Base-by-base conservation (phyloP, 2,113 vertebrate genomes). In the Nesoenas mayeri region DNA sequence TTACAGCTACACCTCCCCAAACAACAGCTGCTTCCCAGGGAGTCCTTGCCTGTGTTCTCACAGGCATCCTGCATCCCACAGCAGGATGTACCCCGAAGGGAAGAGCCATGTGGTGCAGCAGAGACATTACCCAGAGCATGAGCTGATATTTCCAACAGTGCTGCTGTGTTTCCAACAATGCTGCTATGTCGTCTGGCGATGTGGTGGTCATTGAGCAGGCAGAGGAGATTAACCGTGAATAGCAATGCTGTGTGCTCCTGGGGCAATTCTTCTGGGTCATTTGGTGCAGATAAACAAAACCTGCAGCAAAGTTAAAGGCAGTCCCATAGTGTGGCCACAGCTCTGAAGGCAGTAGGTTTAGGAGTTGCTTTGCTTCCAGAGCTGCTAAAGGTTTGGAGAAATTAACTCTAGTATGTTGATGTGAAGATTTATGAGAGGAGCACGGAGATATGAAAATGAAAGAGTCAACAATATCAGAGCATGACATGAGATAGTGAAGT, bases 361-460 rank as follows among this genome's bases (percentile, higher is more conserved):
- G 44, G 56, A 88, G 53, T 12, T 80, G 53, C 7, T 70, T 81
- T 79, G 29, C 57, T 96, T 94, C 87, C 85, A 78, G 64, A 84
- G 34, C 65, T 84, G 54, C 66, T 71, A 62, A 67, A 92, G 64
- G 24, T 66, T n/a, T 91, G 74, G 53, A 91, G 61, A 95, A 96
- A 96, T 94, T 92, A 95, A 74, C 78, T 70, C 11, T 3, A 13
- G 56, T 47, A 73, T 56, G 56, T 90, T 93, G 62, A 88, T 92
- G 67, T 32, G 57, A 93, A 95, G 90, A 95, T 69, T 92, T 89
- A 82, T 85, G 48, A 72, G 69, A 70, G 65, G 28, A 91, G 60
- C 47, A 83, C 81, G 72, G 21, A 87, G 58, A 91, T 80, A 79
- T 73, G 56, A 91, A 94, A 94, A 89, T 72, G 50, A 67, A 62